A percentile compares a stretch with the other conserved stretches of the same genome.
Conservation (phyloP, 2,888 invertebrate genomes). For the Erebia ligea region DNA sequence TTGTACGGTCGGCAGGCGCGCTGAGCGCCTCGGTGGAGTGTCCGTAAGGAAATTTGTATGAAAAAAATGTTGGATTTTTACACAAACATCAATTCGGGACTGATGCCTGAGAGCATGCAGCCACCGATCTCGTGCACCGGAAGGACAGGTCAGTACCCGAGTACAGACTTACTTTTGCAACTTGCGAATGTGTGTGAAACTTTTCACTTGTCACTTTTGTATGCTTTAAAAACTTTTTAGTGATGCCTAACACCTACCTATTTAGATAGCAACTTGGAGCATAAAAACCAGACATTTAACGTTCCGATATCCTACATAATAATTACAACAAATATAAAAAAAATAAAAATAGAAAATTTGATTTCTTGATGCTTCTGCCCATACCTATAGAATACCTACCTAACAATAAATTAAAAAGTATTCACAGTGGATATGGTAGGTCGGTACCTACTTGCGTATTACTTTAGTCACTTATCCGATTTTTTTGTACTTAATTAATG, state of each 20-base stretch:
- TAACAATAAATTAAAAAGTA: no score
- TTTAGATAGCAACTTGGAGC: no score
- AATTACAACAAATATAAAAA: no score
- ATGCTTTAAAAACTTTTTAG: not conserved
- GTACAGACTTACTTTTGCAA: conserved; percentile 10
- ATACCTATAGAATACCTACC: no score
- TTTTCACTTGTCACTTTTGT: not conserved
- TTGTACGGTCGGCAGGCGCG: conserved; percentile 58
- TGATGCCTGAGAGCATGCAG: conserved; percentile 84
- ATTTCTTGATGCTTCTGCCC: no score
- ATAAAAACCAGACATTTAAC: no score
- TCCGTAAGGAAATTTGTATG: conserved; percentile 51
- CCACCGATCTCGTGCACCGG: conserved; percentile 85
- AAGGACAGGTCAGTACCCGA: conserved; percentile 83
- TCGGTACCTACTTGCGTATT: no score
- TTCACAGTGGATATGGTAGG: no score
- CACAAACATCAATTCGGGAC: conserved; percentile 84
- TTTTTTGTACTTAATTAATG: no score
- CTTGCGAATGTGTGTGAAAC: conserved; percentile 33
- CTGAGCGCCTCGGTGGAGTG: conserved; percentile 48
- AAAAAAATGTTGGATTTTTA: conserved; percentile 88
- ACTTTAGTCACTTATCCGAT: no score
- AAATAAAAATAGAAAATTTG: no score
- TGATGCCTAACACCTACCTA: not conserved
- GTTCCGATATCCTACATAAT: no score